Percentiles rank a stretch among this genome's conserved stretches.
phyloP scores from a whole-genome alignment of 1,140 invertebrate species.

The Drosophila sp. region DNA sequence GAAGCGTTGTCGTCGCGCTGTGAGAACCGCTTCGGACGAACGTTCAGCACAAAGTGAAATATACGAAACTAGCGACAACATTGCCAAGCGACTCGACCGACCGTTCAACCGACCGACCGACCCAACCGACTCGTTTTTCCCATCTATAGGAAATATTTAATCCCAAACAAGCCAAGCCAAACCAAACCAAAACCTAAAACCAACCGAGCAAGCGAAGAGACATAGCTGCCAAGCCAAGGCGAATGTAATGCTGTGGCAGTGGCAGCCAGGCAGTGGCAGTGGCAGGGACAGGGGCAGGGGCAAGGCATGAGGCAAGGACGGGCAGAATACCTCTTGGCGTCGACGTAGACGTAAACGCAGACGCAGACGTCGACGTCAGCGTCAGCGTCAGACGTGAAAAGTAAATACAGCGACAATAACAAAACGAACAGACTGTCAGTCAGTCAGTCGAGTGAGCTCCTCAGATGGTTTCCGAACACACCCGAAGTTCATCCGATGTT shows the following conservation, averaged over 20 bases:
- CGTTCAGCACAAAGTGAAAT: slow-evolving; percentile 78
- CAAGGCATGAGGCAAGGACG: slow-evolving; percentile 46
- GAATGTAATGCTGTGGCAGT: slow-evolving; percentile 19
- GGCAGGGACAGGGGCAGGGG: slow-evolving; percentile 29
- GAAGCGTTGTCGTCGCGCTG: slow-evolving; percentile 30
- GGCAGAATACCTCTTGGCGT: slow-evolving; percentile 46
- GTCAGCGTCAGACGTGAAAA: slow-evolving; percentile 66
- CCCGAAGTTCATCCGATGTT: slow-evolving; percentile 65
- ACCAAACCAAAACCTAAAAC: slow-evolving; percentile 71
- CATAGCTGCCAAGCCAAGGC: slow-evolving; percentile 25
- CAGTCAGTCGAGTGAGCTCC: not conserved
- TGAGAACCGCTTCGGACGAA: slow-evolving; percentile 71
- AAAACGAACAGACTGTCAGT: slow-evolving; percentile 18
- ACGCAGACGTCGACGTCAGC: slow-evolving; percentile 14
- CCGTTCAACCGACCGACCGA: slow-evolving; percentile 42
- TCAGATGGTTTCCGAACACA: slow-evolving; percentile 18
- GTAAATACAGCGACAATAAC: slow-evolving; percentile 59
- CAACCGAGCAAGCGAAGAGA: slow-evolving; percentile 45
- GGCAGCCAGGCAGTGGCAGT: slow-evolving; percentile 15
- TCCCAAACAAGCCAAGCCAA: slow-evolving; percentile 78
- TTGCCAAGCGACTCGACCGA: slow-evolving; percentile 52
- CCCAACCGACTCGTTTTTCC: slow-evolving; percentile 80
- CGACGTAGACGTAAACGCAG: slow-evolving; percentile 19
- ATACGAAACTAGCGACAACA: slow-evolving; percentile 76
- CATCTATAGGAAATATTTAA: slow-evolving; percentile 84